Conservation (phyloP, 1,140 invertebrate species). For the Brachionus calyciflorus region DNA sequence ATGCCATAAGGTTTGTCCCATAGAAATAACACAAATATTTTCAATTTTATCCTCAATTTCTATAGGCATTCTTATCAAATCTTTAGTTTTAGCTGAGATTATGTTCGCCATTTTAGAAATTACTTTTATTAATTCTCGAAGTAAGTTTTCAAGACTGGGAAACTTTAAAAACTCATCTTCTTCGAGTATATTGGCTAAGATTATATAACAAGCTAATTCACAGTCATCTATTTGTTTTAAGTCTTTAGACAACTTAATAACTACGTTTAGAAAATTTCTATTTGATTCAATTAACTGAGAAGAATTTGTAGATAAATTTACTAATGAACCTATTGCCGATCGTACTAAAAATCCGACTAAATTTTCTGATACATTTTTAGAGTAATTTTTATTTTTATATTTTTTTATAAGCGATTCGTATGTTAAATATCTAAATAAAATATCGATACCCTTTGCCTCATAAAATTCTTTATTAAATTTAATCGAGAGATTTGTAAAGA, state of each 20-base stretch:
- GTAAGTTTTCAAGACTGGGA: neutral
- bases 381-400: too few species aligned
- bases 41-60: neutral
- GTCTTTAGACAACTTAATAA: neutral
- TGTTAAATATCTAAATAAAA: too few species aligned
- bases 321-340: neutral
- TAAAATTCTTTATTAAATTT: too few species aligned
- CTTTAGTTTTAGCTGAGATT: neutral
- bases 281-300: neutral
- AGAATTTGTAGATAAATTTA: conserved; percentile 10
- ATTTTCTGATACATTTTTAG: too few species aligned
- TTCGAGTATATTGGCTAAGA: neutral
- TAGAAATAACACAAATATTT: neutral
- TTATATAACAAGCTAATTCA: conserved; percentile 7
- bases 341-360: neutral
- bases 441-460: too few species aligned
- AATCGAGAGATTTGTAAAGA: too few species aligned
- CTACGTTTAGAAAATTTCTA: neutral
- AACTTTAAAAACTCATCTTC: conserved; percentile 37
- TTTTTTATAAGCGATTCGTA: too few species aligned
- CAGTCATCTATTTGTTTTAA: neutral
- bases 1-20: neutral
- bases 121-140: neutral
- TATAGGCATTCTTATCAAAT: neutral
- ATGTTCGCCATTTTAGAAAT: neutral